Conservation (phyloP, 2,797 vertebrate genomes). For the Scyliorhinus canicula region DNA sequence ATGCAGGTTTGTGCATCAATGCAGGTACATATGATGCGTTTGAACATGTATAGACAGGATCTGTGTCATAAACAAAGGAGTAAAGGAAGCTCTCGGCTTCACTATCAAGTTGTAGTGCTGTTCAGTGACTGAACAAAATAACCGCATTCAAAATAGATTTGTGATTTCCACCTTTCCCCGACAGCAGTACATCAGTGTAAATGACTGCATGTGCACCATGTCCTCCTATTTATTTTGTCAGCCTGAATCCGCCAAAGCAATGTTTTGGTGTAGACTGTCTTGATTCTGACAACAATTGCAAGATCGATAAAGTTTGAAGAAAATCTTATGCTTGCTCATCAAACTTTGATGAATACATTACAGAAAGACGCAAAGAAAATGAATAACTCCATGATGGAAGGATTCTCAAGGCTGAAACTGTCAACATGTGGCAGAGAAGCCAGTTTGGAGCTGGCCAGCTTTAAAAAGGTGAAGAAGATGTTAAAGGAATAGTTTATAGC, state of each 20-base stretch:
- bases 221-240: background rate
- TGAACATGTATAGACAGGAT: background rate
- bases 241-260: background rate
- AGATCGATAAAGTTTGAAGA: background rate
- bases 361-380: background rate
- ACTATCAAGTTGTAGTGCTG: background rate
- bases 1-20: background rate
- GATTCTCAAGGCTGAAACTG: background rate
- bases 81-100: background rate
- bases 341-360: background rate
- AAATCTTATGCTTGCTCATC: background rate
- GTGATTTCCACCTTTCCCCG: background rate
- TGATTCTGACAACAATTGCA: background rate
- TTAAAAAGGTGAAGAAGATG: background rate
- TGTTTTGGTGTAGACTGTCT: background rate
- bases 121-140: background rate
- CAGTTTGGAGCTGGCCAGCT: background rate
- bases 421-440: background rate
- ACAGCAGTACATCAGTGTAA: background rate
- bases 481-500: background rate
- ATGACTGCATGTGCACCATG: background rate
- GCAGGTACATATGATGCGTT: background rate
- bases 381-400: background rate
- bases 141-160: background rate
- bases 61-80: background rate